Base-by-base conservation (phyloP, 2,888 invertebrate species). In the Eilema griseolum region DNA sequence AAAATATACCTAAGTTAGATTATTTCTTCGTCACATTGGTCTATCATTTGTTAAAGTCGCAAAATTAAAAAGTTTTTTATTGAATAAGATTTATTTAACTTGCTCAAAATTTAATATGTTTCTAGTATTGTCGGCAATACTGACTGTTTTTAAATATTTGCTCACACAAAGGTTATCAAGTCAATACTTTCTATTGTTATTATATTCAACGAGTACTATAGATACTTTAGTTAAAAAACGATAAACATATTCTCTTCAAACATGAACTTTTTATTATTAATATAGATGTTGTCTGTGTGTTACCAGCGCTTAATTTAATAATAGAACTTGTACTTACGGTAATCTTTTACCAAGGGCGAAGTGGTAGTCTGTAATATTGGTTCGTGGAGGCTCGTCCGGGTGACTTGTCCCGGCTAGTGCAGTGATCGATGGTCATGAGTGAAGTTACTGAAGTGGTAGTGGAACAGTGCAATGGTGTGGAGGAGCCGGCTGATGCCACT, bases 301-400 rank as follows among this genome's bases (percentile, higher is more conserved):
- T 91, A 90, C 91, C 91, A 91, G 92, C 89, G 90, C 89, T 94
- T 95, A 95, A 95, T 95, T 94, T 95, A 95, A 95, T 95, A 95
- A 95, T 90, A 90, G 89, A 89, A 89, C 89, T 89, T 90, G 91
- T 92, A 91, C 91, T 92, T 91, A 91, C 88, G 88, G 91, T 93
- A 94, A 94, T 94, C 93, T 93, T 89, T 90, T 89, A 89, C 92
- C 95, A 95, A 95, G 95, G 95, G 93, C 93, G 88, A 85, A 87
- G 87, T 90, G 90, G 81, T 92, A 95, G 94, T 95, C 86, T 88
- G 85, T 88, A 87, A 84, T 88, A 87, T 87, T 85, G 86, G 85
- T 83, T 87, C 85, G 88, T 79, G 80, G 87, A 79, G 87, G 87
- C 83, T 86, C 87, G 92, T 88, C 87, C 88, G 90, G 85, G 83